A percentile compares a stretch with the other conserved stretches of the same genome.
phyloP scores from a whole-genome alignment of 23 tunicate genomes.

The Halocynthia roretzi region DNA sequence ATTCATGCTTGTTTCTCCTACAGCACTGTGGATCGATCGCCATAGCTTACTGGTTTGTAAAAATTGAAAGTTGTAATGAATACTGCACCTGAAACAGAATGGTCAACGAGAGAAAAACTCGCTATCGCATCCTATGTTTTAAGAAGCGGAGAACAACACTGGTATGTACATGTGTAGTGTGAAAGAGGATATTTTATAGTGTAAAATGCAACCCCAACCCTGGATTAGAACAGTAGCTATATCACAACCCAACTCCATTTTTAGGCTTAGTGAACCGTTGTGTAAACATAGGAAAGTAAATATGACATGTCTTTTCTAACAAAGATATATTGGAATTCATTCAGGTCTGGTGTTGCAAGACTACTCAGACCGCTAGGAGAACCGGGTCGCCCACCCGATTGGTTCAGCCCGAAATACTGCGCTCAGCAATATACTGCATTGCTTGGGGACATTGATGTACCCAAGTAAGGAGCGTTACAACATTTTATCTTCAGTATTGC shows the following conservation, averaged over 20 bases:
- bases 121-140: slow-evolving; percentile 77
- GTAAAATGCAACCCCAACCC: no score
- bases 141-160: slow-evolving; percentile 72
- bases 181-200: no score
- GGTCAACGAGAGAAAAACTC: slow-evolving; percentile 84
- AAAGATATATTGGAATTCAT: background rate
- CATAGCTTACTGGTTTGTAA: no score
- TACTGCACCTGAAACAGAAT: slow-evolving; percentile 19
- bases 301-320: no score
- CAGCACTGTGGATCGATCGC: no score
- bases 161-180: slow-evolving; percentile 22
- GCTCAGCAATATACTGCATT: slow-evolving; percentile 85
- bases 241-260: no score
- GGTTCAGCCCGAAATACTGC: slow-evolving; percentile 77
- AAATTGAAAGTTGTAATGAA: background rate
- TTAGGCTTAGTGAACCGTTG: no score
- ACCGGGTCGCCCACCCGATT: slow-evolving; percentile 65
- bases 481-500: no score
- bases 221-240: no score
- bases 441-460: slow-evolving; percentile 36
- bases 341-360: slow-evolving; percentile 73
- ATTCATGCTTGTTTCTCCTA: no score
- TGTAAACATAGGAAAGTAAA: no score
- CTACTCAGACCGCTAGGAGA: slow-evolving; percentile 64
- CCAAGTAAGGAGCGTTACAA: slow-evolving; percentile 16